Percentiles rank a stretch among this genome's conserved stretches.
phyloP scores from a whole-genome alignment of 2,888 invertebrate species.

The Biston betularia region DNA sequence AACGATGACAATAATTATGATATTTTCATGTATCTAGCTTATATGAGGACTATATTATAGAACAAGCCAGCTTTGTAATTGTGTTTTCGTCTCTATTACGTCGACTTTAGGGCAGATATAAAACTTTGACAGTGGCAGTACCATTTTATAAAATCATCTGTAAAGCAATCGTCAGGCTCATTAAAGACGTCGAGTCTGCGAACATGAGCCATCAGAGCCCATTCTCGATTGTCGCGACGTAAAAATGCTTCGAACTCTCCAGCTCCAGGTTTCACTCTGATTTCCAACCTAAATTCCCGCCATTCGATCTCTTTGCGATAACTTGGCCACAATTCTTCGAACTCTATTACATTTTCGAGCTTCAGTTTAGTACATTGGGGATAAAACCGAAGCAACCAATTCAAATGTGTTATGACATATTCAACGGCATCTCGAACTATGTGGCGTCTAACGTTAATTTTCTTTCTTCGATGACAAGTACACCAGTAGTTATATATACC shows the following conservation, averaged over 20 bases:
- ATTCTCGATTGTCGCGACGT: conserved; percentile 13
- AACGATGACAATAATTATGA: no score
- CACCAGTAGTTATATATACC: conserved; percentile 92
- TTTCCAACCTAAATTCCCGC: conserved; percentile 18
- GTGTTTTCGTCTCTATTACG: neutral
- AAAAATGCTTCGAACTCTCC: conserved; percentile 24
- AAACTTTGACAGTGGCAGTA: conserved; percentile 27
- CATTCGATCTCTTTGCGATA: conserved; percentile 25
- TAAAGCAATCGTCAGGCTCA: conserved; percentile 9
- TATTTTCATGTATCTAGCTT: no score
- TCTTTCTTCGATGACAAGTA: conserved; percentile 89
- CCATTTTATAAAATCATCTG: conserved; percentile 13
- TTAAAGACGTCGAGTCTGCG: conserved; percentile 13
- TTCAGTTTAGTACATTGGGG: conserved; percentile 23
- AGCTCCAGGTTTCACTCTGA: conserved; percentile 24
- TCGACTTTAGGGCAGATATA: neutral
- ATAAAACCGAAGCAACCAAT: conserved; percentile 20
- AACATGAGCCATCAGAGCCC: conserved; percentile 22
- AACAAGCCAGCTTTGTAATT: neutral
- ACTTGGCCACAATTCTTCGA: conserved; percentile 26
- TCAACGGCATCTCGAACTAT: conserved; percentile 40
- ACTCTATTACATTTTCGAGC: conserved; percentile 16
- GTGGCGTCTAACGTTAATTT: neutral
- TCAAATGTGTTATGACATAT: conserved; percentile 47
- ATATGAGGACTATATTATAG: no score